phyloP scores from a whole-genome alignment of 1,140 invertebrate genomes.

The Watersipora subatra region DNA sequence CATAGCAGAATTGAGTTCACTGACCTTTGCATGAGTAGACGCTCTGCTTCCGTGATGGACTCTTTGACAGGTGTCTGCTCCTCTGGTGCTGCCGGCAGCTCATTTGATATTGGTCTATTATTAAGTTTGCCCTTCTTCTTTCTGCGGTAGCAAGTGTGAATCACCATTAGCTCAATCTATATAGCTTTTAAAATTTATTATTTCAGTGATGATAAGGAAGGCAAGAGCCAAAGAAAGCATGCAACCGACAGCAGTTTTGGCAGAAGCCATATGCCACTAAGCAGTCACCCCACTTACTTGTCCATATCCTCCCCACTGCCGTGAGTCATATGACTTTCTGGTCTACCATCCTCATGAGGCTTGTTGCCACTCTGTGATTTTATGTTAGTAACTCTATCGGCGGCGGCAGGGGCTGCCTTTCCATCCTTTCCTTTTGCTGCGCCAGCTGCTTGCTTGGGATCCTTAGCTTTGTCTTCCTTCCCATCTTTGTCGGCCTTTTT shows the following conservation, averaged over 20 bases:
- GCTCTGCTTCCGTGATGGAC: conserved; percentile 26
- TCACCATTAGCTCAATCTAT: no score
- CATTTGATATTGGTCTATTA: conserved; percentile 6
- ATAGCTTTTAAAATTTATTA: background rate
- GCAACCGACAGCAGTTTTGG: no score
- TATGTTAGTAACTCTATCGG: conserved; percentile 1
- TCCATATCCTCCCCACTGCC: conserved; percentile 24
- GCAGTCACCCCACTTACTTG: no score
- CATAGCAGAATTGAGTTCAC: no score
- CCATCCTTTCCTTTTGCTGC: conserved; percentile 14
- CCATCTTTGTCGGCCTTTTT: conserved; percentile 19
- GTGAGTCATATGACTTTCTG: conserved; percentile 30
- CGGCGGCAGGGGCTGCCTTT: conserved; percentile 8
- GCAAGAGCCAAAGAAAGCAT: no score
- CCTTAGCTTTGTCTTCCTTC: conserved; percentile 14
- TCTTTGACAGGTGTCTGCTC: conserved; percentile 15
- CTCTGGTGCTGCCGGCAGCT: background rate
- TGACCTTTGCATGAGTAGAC: conserved; percentile 34
- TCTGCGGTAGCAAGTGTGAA: background rate
- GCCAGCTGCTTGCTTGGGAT: conserved; percentile 10
- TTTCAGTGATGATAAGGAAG: no score
- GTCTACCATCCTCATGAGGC: conserved; percentile 20
- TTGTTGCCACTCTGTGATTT: conserved; percentile 15
- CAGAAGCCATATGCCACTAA: no score
- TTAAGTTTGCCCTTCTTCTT: conserved; percentile 4